Base-by-base conservation (phyloP, 2,888 invertebrate genomes). In the Hirudinaria manillensis region DNA sequence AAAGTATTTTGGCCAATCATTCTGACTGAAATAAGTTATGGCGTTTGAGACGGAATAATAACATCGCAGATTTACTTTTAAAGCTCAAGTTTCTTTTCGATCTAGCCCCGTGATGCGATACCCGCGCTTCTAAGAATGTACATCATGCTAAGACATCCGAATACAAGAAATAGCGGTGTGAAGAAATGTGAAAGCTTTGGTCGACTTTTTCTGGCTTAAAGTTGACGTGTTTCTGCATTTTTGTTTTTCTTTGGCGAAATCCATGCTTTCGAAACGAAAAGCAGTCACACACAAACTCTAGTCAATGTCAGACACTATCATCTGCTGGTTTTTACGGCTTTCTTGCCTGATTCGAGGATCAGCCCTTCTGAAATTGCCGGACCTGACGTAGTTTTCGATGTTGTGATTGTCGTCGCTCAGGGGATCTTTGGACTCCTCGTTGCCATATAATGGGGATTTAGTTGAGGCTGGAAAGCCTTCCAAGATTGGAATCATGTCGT, bases 301-400 rank as follows among this genome's bases (percentile, higher is more conserved):
- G 32, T 68, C 68, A 34, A 68, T 68, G 16, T 68, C 68, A 29
- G 68, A 68, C n/a, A 68, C 68, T 34, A 68, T 68, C 34, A 68
- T 24, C 36, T 68, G 68, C 36, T 68, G 68, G 68, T 68, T 68
- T 68, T 68, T 68, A 16, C 29, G 29, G 19, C 13, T 61, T 61
- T 61, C 61, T 61, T 61, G 61, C 29, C 29, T 61, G 61, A 61
- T 7, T 61, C 61, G 61, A 24, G 61, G 61, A 61, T 61, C 61
- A n/a, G 7, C 29, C 61, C 61, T 16, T 61, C 61, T 61, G 21
- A 61, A 61, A 29, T 61, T 61, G 61, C 29, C 29, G 61, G 29
- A 27, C 3, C 61, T 61, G 61, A 27, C 29, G 10, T 27, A 61
- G 29, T 61, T 27, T 27, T 61, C 61, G 29, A 27, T 29, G 24